Evolutionary conservation across 1,140 invertebrate genomes (phyloP).

Genomic region (Penaeus vannamei): DNA sequence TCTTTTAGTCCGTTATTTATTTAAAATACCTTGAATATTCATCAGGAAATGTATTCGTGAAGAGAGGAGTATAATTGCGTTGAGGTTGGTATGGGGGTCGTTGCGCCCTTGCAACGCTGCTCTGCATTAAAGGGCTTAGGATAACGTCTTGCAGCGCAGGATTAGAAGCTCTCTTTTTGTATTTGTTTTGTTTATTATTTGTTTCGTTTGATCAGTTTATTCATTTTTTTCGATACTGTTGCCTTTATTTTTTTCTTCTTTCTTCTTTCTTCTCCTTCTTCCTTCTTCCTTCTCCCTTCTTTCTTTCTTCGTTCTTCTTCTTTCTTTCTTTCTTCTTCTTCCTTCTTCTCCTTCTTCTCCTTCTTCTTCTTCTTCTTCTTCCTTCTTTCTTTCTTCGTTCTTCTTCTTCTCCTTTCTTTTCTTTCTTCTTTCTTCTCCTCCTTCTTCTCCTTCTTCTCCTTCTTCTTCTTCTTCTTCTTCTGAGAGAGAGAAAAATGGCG

Average conservation of each 20-base stretch:
- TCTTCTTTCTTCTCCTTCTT: background rate
- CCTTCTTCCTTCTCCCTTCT: background rate
- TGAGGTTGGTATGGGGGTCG: too few relatives aligned
- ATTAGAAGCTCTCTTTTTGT: background rate
- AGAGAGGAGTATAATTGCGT: too few relatives aligned
- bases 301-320: background rate
- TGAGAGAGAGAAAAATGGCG: too few relatives aligned
- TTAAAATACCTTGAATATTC: too few relatives aligned
- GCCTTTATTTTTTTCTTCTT: background rate
- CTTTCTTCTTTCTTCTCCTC: background rate
- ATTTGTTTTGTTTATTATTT: background rate
- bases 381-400: background rate
- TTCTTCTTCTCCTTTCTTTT: background rate
- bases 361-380: background rate
- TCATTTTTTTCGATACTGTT: background rate
- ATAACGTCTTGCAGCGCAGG: too few relatives aligned
- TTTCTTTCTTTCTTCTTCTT: background rate
- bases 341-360: background rate
- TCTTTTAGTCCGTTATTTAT: too few relatives aligned
- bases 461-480: background rate
- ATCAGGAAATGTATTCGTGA: too few relatives aligned
- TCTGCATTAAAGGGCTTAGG: too few relatives aligned
- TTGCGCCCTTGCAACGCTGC: too few relatives aligned
- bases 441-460: background rate
- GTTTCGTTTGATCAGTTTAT: background rate